A percentile compares a stretch with the other conserved stretches of the same genome.
Conservation (phyloP, 2,113 vertebrate species). For the Calonectris borealis region DNA sequence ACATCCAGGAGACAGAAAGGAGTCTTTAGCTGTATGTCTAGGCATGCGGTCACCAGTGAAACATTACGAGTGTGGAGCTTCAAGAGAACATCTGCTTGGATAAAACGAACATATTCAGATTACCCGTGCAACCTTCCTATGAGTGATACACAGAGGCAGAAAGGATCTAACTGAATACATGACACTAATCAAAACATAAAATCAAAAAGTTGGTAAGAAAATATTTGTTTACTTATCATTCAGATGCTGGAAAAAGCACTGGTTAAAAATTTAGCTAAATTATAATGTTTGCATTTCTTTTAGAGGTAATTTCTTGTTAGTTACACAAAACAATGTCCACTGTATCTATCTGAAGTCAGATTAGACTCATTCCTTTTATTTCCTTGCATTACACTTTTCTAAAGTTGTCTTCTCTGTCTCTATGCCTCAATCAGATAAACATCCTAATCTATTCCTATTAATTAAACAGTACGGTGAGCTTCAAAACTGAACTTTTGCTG, state of each 20-base stretch:
- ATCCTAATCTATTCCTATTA: background rate
- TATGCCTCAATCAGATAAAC: background rate
- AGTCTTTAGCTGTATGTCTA: background rate
- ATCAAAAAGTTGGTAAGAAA: background rate
- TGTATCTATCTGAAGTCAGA: background rate
- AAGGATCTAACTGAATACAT: background rate
- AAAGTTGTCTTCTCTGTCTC: background rate
- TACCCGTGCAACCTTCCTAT: background rate
- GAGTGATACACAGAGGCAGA: background rate
- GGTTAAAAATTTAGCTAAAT: background rate
- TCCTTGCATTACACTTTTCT: background rate
- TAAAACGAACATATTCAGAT: fast-evolving
- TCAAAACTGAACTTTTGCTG: background rate
- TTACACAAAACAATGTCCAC: background rate
- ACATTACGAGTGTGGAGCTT: background rate
- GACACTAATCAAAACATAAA: background rate
- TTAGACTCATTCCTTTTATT: background rate
- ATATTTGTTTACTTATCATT: background rate
- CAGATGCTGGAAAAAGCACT: background rate
- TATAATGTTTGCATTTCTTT: background rate
- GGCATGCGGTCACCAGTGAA: background rate
- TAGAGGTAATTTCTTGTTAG: background rate
- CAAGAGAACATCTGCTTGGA: background rate
- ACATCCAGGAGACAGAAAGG: background rate
- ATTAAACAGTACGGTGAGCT: background rate